Conservation (phyloP, 2,797 vertebrate species). For the Thamnophis elegans region DNA sequence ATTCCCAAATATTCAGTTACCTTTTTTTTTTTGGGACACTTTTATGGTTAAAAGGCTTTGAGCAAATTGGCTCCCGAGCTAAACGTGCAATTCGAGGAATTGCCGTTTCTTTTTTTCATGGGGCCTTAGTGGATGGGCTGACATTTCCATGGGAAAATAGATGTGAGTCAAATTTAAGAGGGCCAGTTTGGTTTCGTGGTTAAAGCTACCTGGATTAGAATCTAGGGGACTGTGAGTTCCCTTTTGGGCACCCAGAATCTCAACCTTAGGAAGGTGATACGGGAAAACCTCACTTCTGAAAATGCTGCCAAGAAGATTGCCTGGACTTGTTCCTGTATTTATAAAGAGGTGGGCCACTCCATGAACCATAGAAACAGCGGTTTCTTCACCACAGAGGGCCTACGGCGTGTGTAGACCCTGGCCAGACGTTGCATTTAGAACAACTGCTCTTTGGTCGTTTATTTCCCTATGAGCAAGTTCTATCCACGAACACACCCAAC, state of each 20-base stretch:
- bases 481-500: not conserved
- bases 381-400: not conserved
- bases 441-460: not conserved
- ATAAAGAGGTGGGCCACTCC: not conserved
- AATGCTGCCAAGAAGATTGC: not conserved
- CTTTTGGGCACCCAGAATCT: not conserved
- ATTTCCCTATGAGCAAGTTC: not conserved
- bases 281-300: not conserved
- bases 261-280: not conserved
- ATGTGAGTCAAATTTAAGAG: not conserved
- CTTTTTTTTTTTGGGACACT: not conserved
- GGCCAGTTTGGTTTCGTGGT: not conserved
- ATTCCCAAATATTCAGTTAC: not conserved
- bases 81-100: not conserved
- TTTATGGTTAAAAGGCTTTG: not conserved
- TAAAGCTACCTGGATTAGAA: not conserved
- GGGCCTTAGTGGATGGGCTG: not conserved
- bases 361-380: not conserved
- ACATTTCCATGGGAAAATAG: not conserved
- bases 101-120: not conserved
- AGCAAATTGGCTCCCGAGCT: not conserved
- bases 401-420: not conserved
- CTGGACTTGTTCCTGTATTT: not conserved
- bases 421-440: not conserved
- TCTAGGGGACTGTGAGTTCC: not conserved